Base-by-base conservation (phyloP, 92 coral and sea anemone species). In the Heteractis magnifica region DNA sequence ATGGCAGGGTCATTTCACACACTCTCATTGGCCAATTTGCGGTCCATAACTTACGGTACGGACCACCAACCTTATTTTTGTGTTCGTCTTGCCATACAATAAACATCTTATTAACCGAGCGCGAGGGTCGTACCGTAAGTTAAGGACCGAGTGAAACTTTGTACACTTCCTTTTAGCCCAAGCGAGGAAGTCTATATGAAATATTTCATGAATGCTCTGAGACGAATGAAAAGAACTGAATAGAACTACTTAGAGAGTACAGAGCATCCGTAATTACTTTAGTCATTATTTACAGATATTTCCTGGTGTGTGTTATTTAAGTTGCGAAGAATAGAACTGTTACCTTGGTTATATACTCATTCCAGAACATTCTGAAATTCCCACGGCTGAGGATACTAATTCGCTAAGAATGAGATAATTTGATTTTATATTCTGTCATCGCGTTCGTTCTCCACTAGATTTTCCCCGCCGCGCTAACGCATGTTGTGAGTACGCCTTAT, bases 361-460 rank as follows among this genome's bases (percentile, higher is more conserved):
- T 68, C 73, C 73, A 68, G 50, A 23, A 68, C 23, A 23, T 68
- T 68, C 49, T 26, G 49, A 13, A 20, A 26, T 68, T 68, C 73
- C 49, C 73, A 68, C 73, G 73, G 8, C 26, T 13, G 9, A 68
- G 4, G 44, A 48, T 68, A 26, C 26, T 26, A 19, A 0, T 23
- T 11, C 14, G 73, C 26, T 12, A 11, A 68, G 23, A 68, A 16
- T 68, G 49, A 68, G 73, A 68, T 68, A 81, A 81, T 68, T 81
- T 81, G 62, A 81, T 68, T 81, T 81, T 20, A 13, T 49, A 68
- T 51, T 81, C 84, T 51, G 74, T 81, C 84, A 81, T 68, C 84
- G 52, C 62, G n/a, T n/a, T 41, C 65, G 10, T 51, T 15, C 14
- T 77, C 75, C 83, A 10, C 48, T 56, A 21, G 73, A 68, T 23